Base-by-base conservation (phyloP, 2,797 vertebrate species). In the Bovichtus diacanthus region DNA sequence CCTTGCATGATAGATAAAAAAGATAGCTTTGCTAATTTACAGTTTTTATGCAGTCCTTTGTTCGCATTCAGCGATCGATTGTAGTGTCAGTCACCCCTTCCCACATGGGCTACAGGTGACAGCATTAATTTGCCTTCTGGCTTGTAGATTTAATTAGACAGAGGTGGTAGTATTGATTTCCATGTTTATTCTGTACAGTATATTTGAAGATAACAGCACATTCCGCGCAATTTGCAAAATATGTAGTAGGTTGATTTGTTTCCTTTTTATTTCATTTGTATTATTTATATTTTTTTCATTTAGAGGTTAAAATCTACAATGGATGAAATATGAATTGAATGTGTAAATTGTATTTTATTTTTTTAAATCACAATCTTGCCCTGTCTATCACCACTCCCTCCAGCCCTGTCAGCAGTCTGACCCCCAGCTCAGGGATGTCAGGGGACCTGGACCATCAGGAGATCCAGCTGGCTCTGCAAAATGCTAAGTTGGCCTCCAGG, bases 371-470 rank as follows among this genome's bases (percentile, higher is more conserved):
- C 23, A 11, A 70, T 66, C 9, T 43, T 62, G n/a, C 21, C 56
- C 34, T 71, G 29, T 79, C 39, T 67, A n/a, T 71, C 31, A 16
- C 69, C 4, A 0, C 44, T 61, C 39, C 54, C 61, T 66, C 46
- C 76, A 95, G 93, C 76, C 93, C 94, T 46, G 84, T 95, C 47
- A 97, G 96, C 81, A 96, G 96, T 87, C 87, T 97, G 81, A 93
- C 90, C 53, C 91, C 94, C 12, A 96, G 95, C 80, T 96, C 96
- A 21, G 95, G 95, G 82, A 95, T 92, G 39, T 96, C 96, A 8
- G 97, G 97, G 80, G 95, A 96, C 91, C 86, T 92, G 0, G 93
- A 95, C 87, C 95, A 95, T 50, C 96, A 96, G 63, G 96, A 95
- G 77, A 94, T 95, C 87, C 96, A 96, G 83, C 86, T 96, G 6